These are phyloP conservation scores for Cossypha heuglini DNA, from an alignment of 2,797 vertebrate species.

Conservation along the genomic window DNA sequence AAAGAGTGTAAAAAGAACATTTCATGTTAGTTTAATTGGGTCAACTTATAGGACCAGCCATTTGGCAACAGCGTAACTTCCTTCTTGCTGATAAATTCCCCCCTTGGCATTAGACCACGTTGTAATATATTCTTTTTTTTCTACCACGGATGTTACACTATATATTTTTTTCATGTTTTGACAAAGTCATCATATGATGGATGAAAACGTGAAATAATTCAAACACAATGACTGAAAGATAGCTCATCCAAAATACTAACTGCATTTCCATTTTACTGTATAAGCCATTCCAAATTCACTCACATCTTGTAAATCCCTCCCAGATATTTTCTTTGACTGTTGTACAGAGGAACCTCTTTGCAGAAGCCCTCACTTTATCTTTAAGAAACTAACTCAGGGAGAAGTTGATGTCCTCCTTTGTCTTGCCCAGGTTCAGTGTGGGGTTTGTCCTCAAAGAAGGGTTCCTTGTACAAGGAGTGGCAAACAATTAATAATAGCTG, in stretches of 20 bases:
- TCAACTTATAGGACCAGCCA: neutral
- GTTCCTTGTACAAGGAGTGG: neutral
- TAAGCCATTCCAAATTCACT: neutral
- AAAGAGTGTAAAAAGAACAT: neutral
- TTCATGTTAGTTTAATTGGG: neutral
- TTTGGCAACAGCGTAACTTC: neutral
- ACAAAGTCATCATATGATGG: neutral
- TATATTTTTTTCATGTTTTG: neutral
- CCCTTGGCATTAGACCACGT: neutral
- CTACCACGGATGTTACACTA: neutral
- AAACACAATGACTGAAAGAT: neutral
- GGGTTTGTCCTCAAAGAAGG: slow-evolving; percentile 13
- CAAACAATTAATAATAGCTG: slow-evolving; percentile 8
- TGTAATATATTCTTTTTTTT: neutral
- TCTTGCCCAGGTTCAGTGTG: neutral
- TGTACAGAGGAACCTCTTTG: neutral
- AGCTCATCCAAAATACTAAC: neutral
- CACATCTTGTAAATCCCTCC: neutral
- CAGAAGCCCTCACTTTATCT: neutral
- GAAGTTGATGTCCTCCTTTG: neutral
- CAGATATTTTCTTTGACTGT: neutral
- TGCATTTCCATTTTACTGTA: neutral
- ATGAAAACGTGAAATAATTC: neutral
- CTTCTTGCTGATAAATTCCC: neutral
- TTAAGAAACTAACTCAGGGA: neutral